A percentile compares a stretch with the other conserved stretches of the same genome.
Evolutionary conservation across 1,140 invertebrate species (phyloP).

Genomic region (Thaumetopoea pityocampa): DNA sequence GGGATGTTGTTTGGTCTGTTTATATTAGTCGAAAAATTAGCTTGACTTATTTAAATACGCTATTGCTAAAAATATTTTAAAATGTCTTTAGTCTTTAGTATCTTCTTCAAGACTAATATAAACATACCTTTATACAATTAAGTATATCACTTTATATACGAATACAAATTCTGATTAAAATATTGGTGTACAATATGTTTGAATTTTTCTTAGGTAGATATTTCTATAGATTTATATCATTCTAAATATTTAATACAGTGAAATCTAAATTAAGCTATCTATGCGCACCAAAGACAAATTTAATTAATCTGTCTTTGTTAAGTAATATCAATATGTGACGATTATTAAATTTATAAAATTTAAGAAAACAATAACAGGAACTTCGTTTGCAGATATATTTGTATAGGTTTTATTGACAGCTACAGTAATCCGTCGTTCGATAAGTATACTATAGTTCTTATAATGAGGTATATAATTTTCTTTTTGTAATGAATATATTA

Average conservation of each 20-base stretch:
- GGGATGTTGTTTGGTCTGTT: conserved; percentile 1
- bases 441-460: no score
- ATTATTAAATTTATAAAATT: no score
- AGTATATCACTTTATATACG: conserved; percentile 10
- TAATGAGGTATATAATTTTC: no score
- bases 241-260: conserved; percentile 15
- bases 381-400: no score
- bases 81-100: neutral
- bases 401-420: no score
- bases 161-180: conserved; percentile 10
- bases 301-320: no score
- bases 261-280: conserved; percentile 33
- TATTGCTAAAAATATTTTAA: conserved; percentile 1
- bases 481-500: no score
- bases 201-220: neutral
- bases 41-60: neutral
- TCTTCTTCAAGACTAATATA: neutral
- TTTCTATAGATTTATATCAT: conserved; percentile 2
- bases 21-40: conserved; percentile 4
- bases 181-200: conserved; percentile 14
- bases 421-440: no score
- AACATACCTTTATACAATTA: conserved; percentile 1
- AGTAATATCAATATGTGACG: no score
- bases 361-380: no score
- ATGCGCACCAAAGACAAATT: no score